Conservation (phyloP, 2,888 invertebrate species). For the Drosophila helvetica region DNA sequence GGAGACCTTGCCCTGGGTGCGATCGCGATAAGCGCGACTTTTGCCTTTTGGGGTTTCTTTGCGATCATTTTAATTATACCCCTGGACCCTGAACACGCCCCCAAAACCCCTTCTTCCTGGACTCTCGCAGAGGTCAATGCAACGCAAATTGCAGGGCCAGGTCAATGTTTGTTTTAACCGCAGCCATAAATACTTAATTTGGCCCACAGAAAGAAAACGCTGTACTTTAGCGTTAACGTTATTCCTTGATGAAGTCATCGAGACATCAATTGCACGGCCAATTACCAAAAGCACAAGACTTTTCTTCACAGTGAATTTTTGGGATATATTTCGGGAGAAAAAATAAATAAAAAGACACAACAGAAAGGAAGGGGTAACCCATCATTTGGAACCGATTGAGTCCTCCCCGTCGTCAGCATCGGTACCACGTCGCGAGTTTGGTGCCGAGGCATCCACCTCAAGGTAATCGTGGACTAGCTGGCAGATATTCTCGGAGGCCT, state of each 20-base stretch:
- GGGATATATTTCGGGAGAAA: no score
- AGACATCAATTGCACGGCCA: conserved; percentile 33
- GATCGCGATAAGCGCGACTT: conserved; percentile 80
- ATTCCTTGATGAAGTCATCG: conserved; percentile 48
- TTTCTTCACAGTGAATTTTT: no score
- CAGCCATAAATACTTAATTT: conserved; percentile 75
- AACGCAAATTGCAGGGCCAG: conserved; percentile 74
- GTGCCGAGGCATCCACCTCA: conserved; percentile 86
- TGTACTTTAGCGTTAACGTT: no score
- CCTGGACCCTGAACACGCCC: conserved; percentile 25
- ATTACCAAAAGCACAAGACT: conserved; percentile 32
- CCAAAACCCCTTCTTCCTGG: neutral
- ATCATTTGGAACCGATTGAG: neutral
- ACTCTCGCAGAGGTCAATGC: conserved; percentile 59
- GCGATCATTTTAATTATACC: conserved; percentile 74
- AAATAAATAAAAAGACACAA: no score
- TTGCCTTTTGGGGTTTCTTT: conserved; percentile 47
- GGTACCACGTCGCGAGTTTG: conserved; percentile 33
- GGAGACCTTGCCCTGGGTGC: conserved; percentile 82
- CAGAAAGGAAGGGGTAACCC: no score
- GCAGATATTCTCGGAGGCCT: conserved; percentile 87
- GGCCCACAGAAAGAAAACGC: conserved; percentile 5
- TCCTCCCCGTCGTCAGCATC: conserved; percentile 10
- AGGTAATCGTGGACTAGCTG: conserved; percentile 88
- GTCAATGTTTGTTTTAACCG: conserved; percentile 73